phyloP scores from a whole-genome alignment of 2,113 vertebrate species.

The Phalacrocorax brasilianus region DNA sequence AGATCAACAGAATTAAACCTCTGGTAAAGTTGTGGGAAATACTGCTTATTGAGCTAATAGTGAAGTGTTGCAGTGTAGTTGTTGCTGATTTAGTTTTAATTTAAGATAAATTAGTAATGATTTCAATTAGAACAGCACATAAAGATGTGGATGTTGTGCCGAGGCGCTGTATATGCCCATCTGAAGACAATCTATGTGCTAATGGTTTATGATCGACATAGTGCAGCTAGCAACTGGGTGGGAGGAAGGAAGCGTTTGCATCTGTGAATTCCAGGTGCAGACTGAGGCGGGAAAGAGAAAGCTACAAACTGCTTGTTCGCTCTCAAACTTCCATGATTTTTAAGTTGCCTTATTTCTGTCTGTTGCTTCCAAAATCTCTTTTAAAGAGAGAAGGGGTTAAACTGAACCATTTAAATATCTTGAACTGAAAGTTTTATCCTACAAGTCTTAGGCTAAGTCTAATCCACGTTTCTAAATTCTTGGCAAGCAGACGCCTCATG shows the following conservation, averaged over 20 bases:
- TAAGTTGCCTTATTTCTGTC: background rate
- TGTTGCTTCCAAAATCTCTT: background rate
- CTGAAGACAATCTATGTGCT: background rate
- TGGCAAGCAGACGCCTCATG: background rate
- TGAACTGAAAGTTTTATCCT: background rate
- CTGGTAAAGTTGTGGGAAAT: background rate
- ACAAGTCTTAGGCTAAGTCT: background rate
- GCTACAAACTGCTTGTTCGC: background rate
- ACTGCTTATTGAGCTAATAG: background rate
- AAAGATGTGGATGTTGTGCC: background rate
- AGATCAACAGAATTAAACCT: background rate
- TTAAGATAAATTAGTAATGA: background rate
- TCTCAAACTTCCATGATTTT: background rate
- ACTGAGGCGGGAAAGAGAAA: background rate
- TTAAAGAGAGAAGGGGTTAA: background rate
- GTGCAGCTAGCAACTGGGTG: background rate
- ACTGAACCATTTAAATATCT: background rate
- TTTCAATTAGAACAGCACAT: background rate
- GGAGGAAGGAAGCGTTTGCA: background rate
- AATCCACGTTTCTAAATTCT: background rate
- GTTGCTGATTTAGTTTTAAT: background rate
- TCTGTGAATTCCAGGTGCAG: background rate
- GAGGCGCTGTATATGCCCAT: rapidly evolving
- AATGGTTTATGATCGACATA: no score
- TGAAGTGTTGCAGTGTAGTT: background rate